Evolutionary conservation across 2,797 vertebrate species (phyloP), one percentile per base, ranked within the genome.

Genomic region (Cuniculus paca): DNA sequence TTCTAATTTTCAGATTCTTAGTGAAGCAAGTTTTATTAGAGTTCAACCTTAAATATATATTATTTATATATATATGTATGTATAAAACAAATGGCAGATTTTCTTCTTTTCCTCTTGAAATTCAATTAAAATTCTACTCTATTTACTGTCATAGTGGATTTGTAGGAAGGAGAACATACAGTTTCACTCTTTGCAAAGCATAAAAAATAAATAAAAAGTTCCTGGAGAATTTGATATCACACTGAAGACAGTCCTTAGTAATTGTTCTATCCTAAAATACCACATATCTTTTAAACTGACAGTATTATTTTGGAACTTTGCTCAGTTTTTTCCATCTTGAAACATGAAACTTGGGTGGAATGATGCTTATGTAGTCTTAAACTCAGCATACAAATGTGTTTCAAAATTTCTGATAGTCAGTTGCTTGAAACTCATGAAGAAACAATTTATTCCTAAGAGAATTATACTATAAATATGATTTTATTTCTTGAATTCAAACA

Each of bases 401-500:
- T 94, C 54, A 87, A 91, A 80, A 52, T 88, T 90, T 90, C n/a
- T 90, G 42, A 92, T 78, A 70, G 39, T 48, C 24, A 85, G 50
- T 90, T 85, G 17, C 79, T 95, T 90, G 20, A 78, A 91, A 82
- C 10, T 60, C 54, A 79, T 20, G 45, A 75, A 65, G 24, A 82
- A 74, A 2, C 26, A 88, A 87, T 24, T 82, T 91, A 63, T 52
- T 82, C 1, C 13, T 7, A 9, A 93, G n/a, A 17, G 84, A 85
- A 80, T 79, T 82, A 61, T 88, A 16, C 61, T 42, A 48, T 48
- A 12, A 2, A 80, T 63, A 92, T 74, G 85, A 7, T 13, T 60
- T 84, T 17, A 58, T 65, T 85, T 94, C 10, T 88, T 17, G 91
- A 11, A 91, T 79, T 78, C 9, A 70, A 52, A 82, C 9, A 58